A percentile compares a stretch with the other conserved stretches of the same genome.
Conservation (phyloP, 2,113 vertebrate species). For the Gila orcuttii region DNA sequence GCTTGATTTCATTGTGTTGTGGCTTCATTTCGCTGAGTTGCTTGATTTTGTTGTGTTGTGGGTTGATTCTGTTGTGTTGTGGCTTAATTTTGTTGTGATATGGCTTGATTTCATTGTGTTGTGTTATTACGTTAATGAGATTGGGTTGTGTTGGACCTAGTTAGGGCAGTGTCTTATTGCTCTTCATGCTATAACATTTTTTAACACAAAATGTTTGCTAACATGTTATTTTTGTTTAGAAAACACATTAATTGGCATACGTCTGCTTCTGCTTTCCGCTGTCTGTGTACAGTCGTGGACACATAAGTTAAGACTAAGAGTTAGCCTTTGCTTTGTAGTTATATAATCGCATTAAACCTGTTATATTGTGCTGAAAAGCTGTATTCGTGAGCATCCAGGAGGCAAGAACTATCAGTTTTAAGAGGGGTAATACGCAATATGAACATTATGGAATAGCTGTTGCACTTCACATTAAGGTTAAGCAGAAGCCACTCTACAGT, state of each 20-base stretch:
- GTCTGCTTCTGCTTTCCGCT: no score
- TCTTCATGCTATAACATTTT: no score
- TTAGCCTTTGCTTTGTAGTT: background rate
- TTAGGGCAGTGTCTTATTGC: no score
- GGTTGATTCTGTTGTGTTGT: no score
- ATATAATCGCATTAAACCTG: background rate
- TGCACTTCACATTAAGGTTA: slow-evolving; percentile 10
- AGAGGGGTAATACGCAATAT: background rate
- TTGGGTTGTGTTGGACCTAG: no score
- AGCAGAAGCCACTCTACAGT: slow-evolving; percentile 5
- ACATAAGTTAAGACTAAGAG: background rate
- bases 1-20: no score
- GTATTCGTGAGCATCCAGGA: background rate
- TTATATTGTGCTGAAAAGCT: background rate
- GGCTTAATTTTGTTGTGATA: no score
- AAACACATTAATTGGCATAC: background rate
- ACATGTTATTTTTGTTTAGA: background rate
- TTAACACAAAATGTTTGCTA: no score
- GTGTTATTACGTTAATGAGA: no score
- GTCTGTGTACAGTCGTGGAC: background rate
- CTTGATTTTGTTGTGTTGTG: no score
- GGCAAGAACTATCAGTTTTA: background rate
- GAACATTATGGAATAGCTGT: background rate
- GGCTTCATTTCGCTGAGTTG: no score
- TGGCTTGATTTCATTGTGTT: no score